These are phyloP conservation scores for Arothron firmamentum DNA, from an alignment of 2,113 vertebrate species.

Conservation along the genomic window DNA sequence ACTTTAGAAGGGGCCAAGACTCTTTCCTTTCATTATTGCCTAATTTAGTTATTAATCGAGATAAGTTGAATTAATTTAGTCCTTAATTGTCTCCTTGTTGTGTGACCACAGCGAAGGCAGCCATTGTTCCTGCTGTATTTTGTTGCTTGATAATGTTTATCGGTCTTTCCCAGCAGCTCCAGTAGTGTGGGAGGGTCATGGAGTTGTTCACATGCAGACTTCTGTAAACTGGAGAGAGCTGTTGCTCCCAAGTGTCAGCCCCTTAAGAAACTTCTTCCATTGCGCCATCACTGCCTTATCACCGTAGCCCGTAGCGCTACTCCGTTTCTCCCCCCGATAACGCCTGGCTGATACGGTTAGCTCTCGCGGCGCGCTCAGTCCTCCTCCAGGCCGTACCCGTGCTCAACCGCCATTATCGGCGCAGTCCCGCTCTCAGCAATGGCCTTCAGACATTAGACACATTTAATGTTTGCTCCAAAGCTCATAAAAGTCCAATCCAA, in stretches of 20 bases:
- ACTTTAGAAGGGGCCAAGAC: neutral
- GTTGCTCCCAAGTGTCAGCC: slow-evolving; percentile 50
- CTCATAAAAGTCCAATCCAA: slow-evolving; percentile 57
- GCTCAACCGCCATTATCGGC: slow-evolving; percentile 44
- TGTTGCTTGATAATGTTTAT: slow-evolving; percentile 43
- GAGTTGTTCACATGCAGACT: slow-evolving; percentile 16
- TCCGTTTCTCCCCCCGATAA: slow-evolving; percentile 60
- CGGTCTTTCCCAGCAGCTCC: slow-evolving; percentile 35
- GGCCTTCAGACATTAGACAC: slow-evolving; percentile 54
- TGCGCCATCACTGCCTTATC: slow-evolving; percentile 62
- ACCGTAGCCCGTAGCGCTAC: slow-evolving; percentile 51
- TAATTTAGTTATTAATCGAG: too few relatives aligned
- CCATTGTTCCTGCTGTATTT: slow-evolving; percentile 27
- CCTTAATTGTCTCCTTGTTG: too few relatives aligned
- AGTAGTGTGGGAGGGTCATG: slow-evolving; percentile 27
- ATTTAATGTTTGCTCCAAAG: slow-evolving; percentile 74
- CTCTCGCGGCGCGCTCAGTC: slow-evolving; percentile 41
- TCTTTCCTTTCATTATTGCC: too few relatives aligned
- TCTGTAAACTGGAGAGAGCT: slow-evolving; percentile 44
- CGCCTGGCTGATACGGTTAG: slow-evolving; percentile 52
- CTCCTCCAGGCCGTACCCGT: slow-evolving; percentile 49
- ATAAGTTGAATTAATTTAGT: too few relatives aligned
- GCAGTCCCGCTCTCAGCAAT: slow-evolving; percentile 49
- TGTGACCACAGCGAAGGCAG: neutral
- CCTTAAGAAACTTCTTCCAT: slow-evolving; percentile 50